These are phyloP conservation scores for Ricordea florida DNA, from an alignment of 92 coral and sea anemone species.

Conservation along the genomic window DNA sequence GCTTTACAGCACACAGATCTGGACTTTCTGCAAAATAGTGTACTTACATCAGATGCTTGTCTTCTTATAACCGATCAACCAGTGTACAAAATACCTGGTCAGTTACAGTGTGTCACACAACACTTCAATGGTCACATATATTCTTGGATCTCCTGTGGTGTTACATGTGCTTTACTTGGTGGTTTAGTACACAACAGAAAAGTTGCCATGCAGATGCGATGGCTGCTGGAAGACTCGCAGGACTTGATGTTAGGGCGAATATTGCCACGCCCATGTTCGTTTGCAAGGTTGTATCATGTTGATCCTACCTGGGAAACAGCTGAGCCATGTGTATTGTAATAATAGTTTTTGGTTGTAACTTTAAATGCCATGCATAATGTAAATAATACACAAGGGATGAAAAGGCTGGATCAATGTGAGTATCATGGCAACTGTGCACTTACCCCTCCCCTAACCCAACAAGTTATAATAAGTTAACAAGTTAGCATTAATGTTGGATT, in stretches of 20 bases:
- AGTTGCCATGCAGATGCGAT: slow-evolving; percentile 52
- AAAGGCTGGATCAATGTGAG: not conserved
- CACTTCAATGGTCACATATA: slow-evolving; percentile 1
- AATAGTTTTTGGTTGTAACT: too few species aligned
- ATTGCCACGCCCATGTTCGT: slow-evolving; percentile 39
- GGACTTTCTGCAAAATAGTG: not conserved
- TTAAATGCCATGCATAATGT: not conserved
- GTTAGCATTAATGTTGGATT: too few species aligned
- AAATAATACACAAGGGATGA: not conserved
- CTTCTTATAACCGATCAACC: not conserved
- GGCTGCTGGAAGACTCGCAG: slow-evolving; percentile 56
- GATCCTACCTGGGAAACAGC: slow-evolving; percentile 43
- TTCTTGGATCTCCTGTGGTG: slow-evolving; percentile 43
- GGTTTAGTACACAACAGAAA: slow-evolving; percentile 54
- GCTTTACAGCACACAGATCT: not conserved
- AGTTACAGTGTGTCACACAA: not conserved
- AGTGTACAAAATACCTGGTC: not conserved
- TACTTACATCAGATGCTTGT: not conserved
- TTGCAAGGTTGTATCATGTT: slow-evolving; percentile 25
- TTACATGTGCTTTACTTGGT: slow-evolving; percentile 41
- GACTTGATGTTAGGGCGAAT: slow-evolving; percentile 54
- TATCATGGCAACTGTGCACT: too few species aligned
- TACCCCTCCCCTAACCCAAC: too few species aligned
- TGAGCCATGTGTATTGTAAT: slow-evolving; percentile 38
- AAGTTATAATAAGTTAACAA: too few species aligned